Percentiles rank a stretch among this genome's conserved stretches.
Evolutionary conservation across 2,113 vertebrate genomes (phyloP).

Genomic region (Prolemur simus): DNA sequence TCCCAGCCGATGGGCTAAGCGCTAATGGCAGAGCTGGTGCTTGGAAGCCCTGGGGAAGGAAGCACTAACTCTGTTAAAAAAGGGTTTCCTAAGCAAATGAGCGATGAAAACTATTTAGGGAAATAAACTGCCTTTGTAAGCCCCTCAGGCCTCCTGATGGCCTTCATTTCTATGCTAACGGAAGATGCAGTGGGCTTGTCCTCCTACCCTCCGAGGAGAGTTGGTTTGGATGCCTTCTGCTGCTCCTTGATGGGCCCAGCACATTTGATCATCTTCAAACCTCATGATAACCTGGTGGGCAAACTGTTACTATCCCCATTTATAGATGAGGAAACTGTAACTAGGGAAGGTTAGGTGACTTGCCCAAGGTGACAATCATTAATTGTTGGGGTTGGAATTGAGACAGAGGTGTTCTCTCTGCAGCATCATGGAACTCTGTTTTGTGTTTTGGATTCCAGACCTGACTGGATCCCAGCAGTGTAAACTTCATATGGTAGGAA

Average conservation of each 20-base stretch:
- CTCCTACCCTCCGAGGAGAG: not conserved
- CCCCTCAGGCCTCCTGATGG: not conserved
- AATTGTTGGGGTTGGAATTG: not conserved
- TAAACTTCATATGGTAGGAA: not conserved
- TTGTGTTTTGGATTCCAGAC: not conserved
- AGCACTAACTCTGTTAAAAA: not conserved
- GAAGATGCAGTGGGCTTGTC: not conserved
- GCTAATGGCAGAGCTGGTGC: not conserved
- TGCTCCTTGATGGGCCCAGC: not conserved
- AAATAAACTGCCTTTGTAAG: not conserved
- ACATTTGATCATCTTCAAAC: not conserved
- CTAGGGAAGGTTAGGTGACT: not conserved
- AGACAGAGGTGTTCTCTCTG: not conserved
- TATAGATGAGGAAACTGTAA: not conserved
- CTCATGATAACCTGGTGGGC: not conserved
- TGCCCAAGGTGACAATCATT: not conserved
- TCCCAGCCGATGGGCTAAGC: not conserved
- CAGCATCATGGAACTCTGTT: not conserved
- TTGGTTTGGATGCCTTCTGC: not conserved
- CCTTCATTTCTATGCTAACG: not conserved
- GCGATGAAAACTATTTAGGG: constrained; percentile 27
- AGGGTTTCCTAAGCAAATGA: not conserved
- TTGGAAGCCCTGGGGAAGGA: not conserved
- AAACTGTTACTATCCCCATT: not conserved
- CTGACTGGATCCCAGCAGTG: not conserved